Evolutionary conservation across 2,888 invertebrate genomes (phyloP), one percentile per base, ranked within the genome.

Genomic region (Embidobia sp.): DNA sequence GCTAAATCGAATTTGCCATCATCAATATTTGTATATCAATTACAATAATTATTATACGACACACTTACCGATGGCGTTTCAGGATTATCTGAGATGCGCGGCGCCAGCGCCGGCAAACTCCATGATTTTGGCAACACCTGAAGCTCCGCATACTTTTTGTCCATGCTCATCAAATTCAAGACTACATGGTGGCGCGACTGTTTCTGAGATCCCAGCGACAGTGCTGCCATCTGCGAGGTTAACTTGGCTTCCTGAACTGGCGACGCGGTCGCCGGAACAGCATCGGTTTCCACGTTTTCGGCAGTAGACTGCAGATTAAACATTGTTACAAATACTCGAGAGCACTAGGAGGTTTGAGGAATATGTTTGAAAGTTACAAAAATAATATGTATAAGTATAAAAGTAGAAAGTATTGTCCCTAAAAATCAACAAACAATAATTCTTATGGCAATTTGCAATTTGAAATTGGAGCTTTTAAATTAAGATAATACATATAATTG

Each of bases 151-250:
- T 94, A 95, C 27, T 49, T 57, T 67, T 94, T 94, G 82, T 95
- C 95, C 44, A 95, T 95, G 35, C 95, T 95, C 40, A 94, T 94
- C 82, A 95, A 95, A 89, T 95, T 94, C 27, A 95, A 91, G 85
- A 92, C 92, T 81, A 92, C 92, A 83, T 91, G 92, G 82, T 92
- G 92, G 74, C 89, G 86, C 15, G 90, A 10, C 29, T 59, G 63
- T 27, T 85, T 85, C 22, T 85, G 85, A 29, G 81, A 81, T 10
- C 73, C 77, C 33, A 82, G 78, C 42, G 85, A 80, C 48, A 84
- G 78, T 70, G 79, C 74, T 26, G 83, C 73, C 29, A 82, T 78
- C 31, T 82, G 83, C 35, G 80, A 75, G 19, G 79, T 63, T 22
- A 83, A 13, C 59, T 87, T 89, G 10, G 64, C 74, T 70, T 87